Base-by-base conservation (phyloP, 2,888 invertebrate genomes). In the Parapristionchus giblindavisi region DNA sequence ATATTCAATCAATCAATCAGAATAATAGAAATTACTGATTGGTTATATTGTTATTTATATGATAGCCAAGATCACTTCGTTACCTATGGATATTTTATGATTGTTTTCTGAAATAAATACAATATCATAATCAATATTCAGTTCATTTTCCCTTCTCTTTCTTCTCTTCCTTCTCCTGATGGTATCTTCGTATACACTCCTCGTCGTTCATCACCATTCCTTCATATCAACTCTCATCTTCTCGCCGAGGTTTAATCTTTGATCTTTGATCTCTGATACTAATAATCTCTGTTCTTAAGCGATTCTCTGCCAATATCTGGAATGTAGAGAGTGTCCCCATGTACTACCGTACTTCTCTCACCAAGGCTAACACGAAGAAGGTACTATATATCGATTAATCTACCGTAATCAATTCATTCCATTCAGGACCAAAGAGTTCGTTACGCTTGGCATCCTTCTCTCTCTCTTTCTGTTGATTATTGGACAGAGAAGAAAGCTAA, bases 261-360 rank as follows among this genome's bases (percentile, higher is more conserved):
- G 21, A 27, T 43, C 21, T 29, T 71, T 21, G 8, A 32, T 11
- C 34, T 68, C 58, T 32, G n/a, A 24, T 56, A 8, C 8, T 8
- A 56, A 11, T 24, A 21, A n/a, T 34, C n/a, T 8, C 34, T 29
- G 34, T 60, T 40, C 29, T 78, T 72, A 66, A 82, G 77, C 77
- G 77, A 32, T 78, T 77, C 75, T 76, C 75, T 8, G 71, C 76
- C 73, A 81, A 86, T 66, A 80, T 87, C 14, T 87, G 87, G 87
- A 82, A 81, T 56, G 82, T 83, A 24, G 86, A 87, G 70, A 58
- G 74, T 14, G 76, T 84, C 34, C 83, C 86, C 27, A 81, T 80
- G 76, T 82, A 63, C 77, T 87, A 85, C 77, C 79, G 85, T 48
- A 82, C 85, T 29, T 82, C 84, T 1, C 75, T 87, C 70, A 86